Evolutionary conservation across 1,140 invertebrate species (phyloP).

Genomic region (Colletes gigas): DNA sequence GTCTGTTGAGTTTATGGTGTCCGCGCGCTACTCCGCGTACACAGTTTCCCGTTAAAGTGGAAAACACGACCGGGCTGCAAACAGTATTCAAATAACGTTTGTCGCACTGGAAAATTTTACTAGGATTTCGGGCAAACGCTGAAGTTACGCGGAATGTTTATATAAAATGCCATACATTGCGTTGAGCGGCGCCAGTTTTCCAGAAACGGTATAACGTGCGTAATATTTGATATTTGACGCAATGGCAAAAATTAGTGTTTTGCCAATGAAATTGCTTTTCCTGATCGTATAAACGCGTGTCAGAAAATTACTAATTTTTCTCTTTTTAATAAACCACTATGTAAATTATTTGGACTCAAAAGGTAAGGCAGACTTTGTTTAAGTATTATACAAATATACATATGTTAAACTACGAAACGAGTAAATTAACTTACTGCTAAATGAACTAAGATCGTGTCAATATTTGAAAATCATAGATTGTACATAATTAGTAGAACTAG

Average conservation of each 20-base stretch:
- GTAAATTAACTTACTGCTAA: too few relatives aligned
- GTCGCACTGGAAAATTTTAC: constrained; percentile 15
- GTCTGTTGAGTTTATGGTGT: constrained; percentile 20
- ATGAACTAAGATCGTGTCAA: too few relatives aligned
- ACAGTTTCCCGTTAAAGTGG: constrained; percentile 21
- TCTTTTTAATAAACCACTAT: too few relatives aligned
- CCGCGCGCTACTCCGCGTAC: not conserved
- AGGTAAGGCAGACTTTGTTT: too few relatives aligned
- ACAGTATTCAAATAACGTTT: not conserved
- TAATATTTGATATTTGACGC: constrained; percentile 29
- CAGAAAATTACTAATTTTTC: too few relatives aligned
- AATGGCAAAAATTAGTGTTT: not conserved
- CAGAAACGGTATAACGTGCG: not conserved
- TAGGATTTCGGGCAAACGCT: not conserved
- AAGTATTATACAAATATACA: too few relatives aligned
- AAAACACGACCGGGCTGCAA: not conserved
- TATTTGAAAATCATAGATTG: too few relatives aligned
- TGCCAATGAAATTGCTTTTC: too few relatives aligned
- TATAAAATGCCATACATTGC: constrained; percentile 6
- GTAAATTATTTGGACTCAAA: too few relatives aligned
- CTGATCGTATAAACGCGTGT: too few relatives aligned
- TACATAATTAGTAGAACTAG: too few relatives aligned
- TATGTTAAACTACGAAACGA: too few relatives aligned
- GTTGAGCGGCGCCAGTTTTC: not conserved
- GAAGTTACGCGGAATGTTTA: constrained; percentile 20